phyloP scores from a whole-genome alignment of 2,888 invertebrate genomes.

The Drosophila buzzatii region DNA sequence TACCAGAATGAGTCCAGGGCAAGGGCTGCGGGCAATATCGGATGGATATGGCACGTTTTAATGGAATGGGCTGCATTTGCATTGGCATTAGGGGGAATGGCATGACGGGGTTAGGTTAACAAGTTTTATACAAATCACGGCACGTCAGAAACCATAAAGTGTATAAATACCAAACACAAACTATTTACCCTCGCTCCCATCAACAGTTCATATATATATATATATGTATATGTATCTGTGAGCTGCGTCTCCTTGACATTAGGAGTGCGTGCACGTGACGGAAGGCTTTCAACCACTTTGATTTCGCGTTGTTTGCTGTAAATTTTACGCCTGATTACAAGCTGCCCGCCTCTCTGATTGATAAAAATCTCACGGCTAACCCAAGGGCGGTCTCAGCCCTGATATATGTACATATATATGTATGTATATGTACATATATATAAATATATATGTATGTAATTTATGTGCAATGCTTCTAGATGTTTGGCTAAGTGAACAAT shows the following conservation, averaged over 20 bases:
- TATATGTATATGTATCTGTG: background rate
- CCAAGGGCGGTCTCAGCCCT: conserved; percentile 25
- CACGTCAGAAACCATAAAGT: conserved; percentile 82
- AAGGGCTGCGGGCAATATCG: conserved; percentile 56
- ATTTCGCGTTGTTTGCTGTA: conserved; percentile 68
- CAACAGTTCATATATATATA: background rate
- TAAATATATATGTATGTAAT: conserved; percentile 7
- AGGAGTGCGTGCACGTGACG: conserved; percentile 74
- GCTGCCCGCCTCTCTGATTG: conserved; percentile 56
- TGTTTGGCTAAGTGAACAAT: conserved; percentile 61
- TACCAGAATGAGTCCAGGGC: conserved; percentile 47
- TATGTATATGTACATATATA: background rate
- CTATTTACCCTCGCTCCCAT: conserved; percentile 56
- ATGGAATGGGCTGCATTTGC: conserved; percentile 71
- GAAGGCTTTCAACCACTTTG: conserved; percentile 74
- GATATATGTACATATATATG: background rate
- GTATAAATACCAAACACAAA: conserved; percentile 76
- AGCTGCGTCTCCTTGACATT: conserved; percentile 68
- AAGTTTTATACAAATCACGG: conserved; percentile 76
- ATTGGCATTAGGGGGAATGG: conserved; percentile 50
- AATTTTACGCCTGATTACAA: conserved; percentile 79
- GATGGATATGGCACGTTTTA: conserved; percentile 63
- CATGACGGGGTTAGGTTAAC: conserved; percentile 47
- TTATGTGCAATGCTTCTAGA: conserved; percentile 19
- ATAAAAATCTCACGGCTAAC: conserved; percentile 75